Evolutionary conservation across 1,140 invertebrate species (phyloP).

Genomic region (Drosophila eugracilis): DNA sequence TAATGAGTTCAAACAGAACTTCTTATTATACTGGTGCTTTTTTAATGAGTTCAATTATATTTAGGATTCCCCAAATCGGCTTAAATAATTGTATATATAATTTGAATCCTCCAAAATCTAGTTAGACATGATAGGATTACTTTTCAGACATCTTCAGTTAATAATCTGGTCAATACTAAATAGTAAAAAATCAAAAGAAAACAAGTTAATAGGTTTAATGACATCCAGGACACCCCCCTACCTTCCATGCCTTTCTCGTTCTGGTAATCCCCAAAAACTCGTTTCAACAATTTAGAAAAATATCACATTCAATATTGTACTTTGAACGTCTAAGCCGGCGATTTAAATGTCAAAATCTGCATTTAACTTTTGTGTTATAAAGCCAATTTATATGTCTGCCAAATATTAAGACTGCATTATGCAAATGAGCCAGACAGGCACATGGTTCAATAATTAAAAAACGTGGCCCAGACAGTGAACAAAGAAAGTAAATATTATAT

Average conservation of each 20-base stretch:
- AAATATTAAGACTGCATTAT: slow-evolving; percentile 52
- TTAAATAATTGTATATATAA: not conserved
- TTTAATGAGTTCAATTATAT: slow-evolving; percentile 1
- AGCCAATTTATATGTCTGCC: slow-evolving; percentile 32
- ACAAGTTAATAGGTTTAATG: slow-evolving; percentile 33
- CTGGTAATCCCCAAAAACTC: slow-evolving; percentile 5
- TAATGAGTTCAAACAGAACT: not conserved
- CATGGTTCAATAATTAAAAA: slow-evolving; percentile 38
- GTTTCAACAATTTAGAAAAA: slow-evolving; percentile 6
- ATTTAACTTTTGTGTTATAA: slow-evolving; percentile 21
- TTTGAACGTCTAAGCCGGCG: slow-evolving; percentile 51
- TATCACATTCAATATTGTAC: slow-evolving; percentile 18
- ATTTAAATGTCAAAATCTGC: slow-evolving; percentile 62
- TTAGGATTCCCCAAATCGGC: not conserved
- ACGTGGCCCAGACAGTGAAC: slow-evolving; percentile 9
- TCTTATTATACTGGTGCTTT: too few species aligned
- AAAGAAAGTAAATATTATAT: slow-evolving; percentile 7
- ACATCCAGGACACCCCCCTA: slow-evolving; percentile 5
- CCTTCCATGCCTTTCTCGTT: not conserved
- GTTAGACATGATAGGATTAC: not conserved
- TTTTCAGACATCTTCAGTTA: too few species aligned
- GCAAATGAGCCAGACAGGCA: slow-evolving; percentile 64
- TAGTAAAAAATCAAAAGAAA: slow-evolving; percentile 9
- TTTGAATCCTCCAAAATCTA: slow-evolving; percentile 1
- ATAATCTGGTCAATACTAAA: too few species aligned